These are phyloP conservation scores for Metopolophium dirhodum DNA, from an alignment of 1,140 invertebrate species.

Conservation along the genomic window DNA sequence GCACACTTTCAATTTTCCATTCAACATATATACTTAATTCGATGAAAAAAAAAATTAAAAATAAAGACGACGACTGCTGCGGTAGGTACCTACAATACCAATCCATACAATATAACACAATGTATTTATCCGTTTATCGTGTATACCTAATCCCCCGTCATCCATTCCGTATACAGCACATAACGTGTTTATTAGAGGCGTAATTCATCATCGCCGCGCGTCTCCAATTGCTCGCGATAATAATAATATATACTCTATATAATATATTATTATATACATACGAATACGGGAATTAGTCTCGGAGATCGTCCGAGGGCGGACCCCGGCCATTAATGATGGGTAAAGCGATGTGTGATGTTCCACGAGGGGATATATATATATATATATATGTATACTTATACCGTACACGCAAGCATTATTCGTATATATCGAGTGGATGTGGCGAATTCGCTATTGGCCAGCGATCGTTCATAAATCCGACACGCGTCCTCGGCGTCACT, in stretches of 20 bases:
- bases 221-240: constrained; percentile 32
- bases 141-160: not conserved
- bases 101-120: not conserved
- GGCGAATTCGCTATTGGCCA: constrained; percentile 32
- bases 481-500: constrained; percentile 8
- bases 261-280: not conserved
- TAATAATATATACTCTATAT: not conserved
- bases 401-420: not conserved
- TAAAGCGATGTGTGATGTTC: constrained; percentile 20
- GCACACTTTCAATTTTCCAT: constrained; percentile 34
- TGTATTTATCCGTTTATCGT: not conserved
- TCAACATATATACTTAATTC: not conserved
- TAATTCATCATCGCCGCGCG: constrained; percentile 37
- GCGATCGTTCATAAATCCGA: constrained; percentile 56
- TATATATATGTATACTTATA: no score
- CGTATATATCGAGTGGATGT: constrained; percentile 28
- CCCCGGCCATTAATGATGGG: constrained; percentile 1
- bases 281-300: constrained; percentile 37
- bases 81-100: not conserved
- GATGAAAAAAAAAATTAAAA: not conserved
- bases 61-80: not conserved
- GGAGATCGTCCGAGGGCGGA: constrained; percentile 34
- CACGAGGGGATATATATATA: not conserved
- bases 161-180: not conserved
- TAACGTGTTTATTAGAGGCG: constrained; percentile 53